Percentiles rank a stretch among this genome's conserved stretches.
Evolutionary conservation across 2,888 invertebrate species (phyloP).

Genomic region (Xestia xanthographa): DNA sequence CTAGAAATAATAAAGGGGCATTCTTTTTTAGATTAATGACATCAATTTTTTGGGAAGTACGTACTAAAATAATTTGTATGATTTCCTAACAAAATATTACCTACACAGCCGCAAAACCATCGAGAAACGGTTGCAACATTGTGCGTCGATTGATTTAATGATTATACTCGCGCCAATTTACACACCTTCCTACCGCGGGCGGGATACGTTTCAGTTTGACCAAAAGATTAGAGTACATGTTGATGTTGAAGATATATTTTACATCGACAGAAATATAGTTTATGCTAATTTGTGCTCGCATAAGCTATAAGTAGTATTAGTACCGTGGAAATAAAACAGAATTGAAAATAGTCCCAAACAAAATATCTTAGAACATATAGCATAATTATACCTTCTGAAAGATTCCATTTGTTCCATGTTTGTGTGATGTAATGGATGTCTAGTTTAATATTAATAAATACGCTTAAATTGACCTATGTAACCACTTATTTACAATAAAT

Average conservation of each 20-base stretch:
- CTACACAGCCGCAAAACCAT: neutral
- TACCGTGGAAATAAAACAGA: slow-evolving; percentile 1
- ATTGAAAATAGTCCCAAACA: neutral
- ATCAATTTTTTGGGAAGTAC: slow-evolving; percentile 27
- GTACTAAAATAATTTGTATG: slow-evolving; percentile 1
- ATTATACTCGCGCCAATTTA: neutral
- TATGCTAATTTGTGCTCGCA: neutral
- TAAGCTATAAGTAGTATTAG: neutral
- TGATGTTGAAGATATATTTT: neutral
- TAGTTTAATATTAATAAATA: slow-evolving; percentile 7
- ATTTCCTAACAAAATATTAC: slow-evolving; percentile 6
- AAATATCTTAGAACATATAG: neutral
- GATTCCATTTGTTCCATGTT: slow-evolving; percentile 2
- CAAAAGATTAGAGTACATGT: neutral
- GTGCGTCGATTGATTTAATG: neutral
- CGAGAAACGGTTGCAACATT: neutral
- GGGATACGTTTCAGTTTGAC: neutral
- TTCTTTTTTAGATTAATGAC: slow-evolving; percentile 14
- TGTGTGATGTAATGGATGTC: slow-evolving; percentile 22
- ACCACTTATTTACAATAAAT: slow-evolving; percentile 27
- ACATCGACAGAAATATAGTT: neutral
- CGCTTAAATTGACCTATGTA: slow-evolving; percentile 14
- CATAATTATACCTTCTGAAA: neutral
- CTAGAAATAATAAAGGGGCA: slow-evolving; percentile 13
- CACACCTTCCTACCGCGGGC: neutral